Conservation (phyloP, 2,888 invertebrate species). For the Lydus trimaculatus region DNA sequence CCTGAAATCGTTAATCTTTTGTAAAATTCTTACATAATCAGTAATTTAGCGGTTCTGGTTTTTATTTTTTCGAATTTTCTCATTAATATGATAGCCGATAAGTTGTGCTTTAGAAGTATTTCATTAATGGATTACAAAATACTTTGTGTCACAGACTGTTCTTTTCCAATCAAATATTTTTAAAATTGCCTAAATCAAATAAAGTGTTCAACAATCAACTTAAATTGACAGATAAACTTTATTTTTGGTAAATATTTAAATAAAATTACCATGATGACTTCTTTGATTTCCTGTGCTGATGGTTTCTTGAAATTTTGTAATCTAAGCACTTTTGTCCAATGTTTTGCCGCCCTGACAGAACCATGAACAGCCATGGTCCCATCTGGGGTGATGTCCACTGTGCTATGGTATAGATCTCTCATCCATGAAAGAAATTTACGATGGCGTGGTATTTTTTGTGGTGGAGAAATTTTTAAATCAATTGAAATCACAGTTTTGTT, state of each 20-base stretch:
- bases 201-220: no score
- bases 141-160: no score
- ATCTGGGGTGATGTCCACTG: constrained; percentile 44
- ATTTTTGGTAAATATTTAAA: not conserved
- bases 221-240: no score
- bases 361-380: constrained; percentile 51
- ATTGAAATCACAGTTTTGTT: not conserved
- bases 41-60: no score
- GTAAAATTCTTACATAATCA: no score
- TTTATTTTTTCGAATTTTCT: no score
- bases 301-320: constrained; percentile 57
- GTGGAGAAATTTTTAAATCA: not conserved
- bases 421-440: not conserved
- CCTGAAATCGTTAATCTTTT: not conserved
- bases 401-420: constrained; percentile 14
- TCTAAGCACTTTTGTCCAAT: constrained; percentile 61
- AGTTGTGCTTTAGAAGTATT: no score
- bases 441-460: not conserved
- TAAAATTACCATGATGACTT: constrained; percentile 52
- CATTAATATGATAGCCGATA: no score
- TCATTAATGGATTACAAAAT: no score
- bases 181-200: no score
- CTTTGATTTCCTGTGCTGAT: constrained; percentile 58
- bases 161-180: no score
- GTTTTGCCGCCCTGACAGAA: constrained; percentile 56